Evolutionary conservation across 2,888 invertebrate species (phyloP).

Genomic region (Acronicta alni): DNA sequence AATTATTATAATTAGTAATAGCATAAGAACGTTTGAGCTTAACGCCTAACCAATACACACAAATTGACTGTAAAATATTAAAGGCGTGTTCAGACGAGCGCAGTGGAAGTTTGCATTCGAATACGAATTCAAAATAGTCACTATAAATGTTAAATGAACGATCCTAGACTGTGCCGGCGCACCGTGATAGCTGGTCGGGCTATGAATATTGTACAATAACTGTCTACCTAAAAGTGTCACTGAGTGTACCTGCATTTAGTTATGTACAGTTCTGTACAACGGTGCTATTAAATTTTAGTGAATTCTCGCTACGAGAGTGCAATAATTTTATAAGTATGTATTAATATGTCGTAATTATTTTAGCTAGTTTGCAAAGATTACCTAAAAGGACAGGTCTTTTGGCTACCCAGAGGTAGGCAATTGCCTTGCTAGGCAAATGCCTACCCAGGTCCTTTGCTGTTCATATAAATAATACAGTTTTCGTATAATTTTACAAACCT

Average conservation of each 20-base stretch:
- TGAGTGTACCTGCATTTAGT: slow-evolving; percentile 25
- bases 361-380: too few species aligned
- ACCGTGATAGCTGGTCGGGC: slow-evolving; percentile 38
- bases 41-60: slow-evolving; percentile 55
- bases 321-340: too few species aligned
- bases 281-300: slow-evolving; percentile 15
- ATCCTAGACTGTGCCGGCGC: slow-evolving; percentile 47
- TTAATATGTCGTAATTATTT: too few species aligned
- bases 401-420: too few species aligned
- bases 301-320: neutral
- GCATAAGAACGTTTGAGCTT: slow-evolving; percentile 31
- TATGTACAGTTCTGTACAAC: slow-evolving; percentile 10
- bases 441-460: too few species aligned
- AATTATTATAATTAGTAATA: slow-evolving; percentile 13
- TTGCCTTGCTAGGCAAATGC: too few species aligned
- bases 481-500: too few species aligned
- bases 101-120: slow-evolving; percentile 63
- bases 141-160: slow-evolving; percentile 73
- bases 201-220: slow-evolving; percentile 50
- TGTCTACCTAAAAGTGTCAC: slow-evolving; percentile 28
- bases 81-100: slow-evolving; percentile 55
- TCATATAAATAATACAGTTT: too few species aligned
- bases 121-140: slow-evolving; percentile 69
- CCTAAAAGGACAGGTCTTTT: too few species aligned
- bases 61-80: slow-evolving; percentile 67